These are phyloP conservation scores for Triplophysa dalaica DNA, from an alignment of 2,113 vertebrate species.

Conservation along the genomic window DNA sequence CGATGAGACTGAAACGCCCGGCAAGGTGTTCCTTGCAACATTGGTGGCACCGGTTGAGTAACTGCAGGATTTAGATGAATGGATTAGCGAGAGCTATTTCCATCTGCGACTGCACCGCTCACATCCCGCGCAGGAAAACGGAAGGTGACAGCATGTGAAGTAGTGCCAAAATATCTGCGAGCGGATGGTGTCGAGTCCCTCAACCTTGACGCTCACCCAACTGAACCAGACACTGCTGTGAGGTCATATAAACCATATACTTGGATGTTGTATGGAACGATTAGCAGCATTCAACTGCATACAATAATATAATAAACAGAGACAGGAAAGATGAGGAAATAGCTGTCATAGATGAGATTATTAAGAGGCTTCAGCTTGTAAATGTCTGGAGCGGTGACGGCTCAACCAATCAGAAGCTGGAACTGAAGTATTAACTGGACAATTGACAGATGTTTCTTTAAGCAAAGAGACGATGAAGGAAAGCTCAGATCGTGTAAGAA, in stretches of 20 bases:
- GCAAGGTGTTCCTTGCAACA: neutral
- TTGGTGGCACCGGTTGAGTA: neutral
- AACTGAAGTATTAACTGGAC: neutral
- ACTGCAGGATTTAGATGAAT: neutral
- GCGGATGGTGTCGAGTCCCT: neutral
- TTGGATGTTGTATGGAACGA: neutral
- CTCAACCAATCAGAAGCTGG: neutral
- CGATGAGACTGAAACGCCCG: neutral
- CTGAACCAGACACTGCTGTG: neutral
- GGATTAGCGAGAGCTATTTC: slow-evolving; percentile 47
- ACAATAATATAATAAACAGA: neutral
- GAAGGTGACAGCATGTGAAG: slow-evolving; percentile 27
- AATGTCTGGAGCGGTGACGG: neutral
- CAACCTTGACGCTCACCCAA: slow-evolving; percentile 11
- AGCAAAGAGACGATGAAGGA: too few species aligned
- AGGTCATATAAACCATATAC: neutral
- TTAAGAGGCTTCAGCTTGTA: neutral
- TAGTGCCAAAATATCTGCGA: slow-evolving; percentile 1
- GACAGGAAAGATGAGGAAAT: slow-evolving; percentile 1
- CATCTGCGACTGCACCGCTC: slow-evolving; percentile 4
- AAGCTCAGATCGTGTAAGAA: too few species aligned
- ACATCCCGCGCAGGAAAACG: slow-evolving; percentile 21
- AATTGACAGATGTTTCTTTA: neutral
- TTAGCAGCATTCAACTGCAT: neutral
- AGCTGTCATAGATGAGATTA: slow-evolving; percentile 26